Evolutionary conservation across 2,888 invertebrate species (phyloP).

Genomic region (Volucella inanis): DNA sequence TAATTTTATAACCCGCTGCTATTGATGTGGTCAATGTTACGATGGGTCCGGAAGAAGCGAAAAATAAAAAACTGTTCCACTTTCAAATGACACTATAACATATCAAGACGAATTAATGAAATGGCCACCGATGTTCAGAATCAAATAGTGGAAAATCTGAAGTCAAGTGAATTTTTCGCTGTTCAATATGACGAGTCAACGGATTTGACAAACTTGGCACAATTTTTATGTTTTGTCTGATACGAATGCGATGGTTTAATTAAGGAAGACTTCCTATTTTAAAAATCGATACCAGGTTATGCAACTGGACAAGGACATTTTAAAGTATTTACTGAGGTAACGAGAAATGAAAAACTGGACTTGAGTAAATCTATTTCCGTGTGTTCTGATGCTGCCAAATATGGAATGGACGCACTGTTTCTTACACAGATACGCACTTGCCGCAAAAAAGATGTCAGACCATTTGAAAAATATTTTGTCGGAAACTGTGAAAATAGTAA

Average conservation of each 20-base stretch:
- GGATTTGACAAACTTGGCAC: neutral
- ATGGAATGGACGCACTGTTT: too few species aligned
- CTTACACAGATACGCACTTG: neutral
- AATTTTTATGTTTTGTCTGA: neutral
- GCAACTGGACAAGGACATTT: neutral
- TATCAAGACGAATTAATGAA: neutral
- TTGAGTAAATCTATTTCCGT: neutral
- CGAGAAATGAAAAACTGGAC: neutral
- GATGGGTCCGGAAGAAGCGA: neutral
- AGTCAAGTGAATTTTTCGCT: neutral
- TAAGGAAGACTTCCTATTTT: neutral
- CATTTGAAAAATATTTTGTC: neutral
- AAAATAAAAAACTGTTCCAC: neutral
- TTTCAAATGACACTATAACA: neutral
- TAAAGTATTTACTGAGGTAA: neutral
- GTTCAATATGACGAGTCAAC: neutral
- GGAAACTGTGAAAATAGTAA: neutral
- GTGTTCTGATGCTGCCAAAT: neutral
- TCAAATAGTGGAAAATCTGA: neutral
- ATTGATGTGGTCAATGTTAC: too few species aligned
- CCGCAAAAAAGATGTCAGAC: neutral
- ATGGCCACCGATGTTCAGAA: neutral
- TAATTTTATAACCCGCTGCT: too few species aligned
- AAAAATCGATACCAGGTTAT: neutral
- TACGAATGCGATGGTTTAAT: neutral